Evolutionary conservation across 1,140 invertebrate genomes (phyloP), one percentile per base, ranked within the genome.

Genomic region (Melanaphis sacchari): DNA sequence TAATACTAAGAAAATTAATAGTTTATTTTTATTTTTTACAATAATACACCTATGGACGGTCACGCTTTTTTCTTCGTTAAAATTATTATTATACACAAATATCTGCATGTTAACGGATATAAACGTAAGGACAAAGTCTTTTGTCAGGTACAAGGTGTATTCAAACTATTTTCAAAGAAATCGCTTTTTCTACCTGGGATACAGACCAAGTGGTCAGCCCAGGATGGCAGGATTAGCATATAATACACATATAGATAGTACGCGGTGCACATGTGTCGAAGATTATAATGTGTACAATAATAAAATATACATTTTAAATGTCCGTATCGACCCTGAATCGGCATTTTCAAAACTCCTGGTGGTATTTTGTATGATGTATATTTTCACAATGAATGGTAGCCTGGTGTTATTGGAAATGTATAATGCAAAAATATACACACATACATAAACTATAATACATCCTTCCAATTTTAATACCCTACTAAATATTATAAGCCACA

Each of bases 301-400:
- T 92, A 92, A 92, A 81, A 90, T 90, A 90, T 90, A 66, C 52
- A 66, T 90, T 90, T 90, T 90, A 90, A 90, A 92, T 93, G 46
- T 54, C 91, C 91, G 91, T 93, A 54, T 84, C 91, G 91, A 93
- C 41, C 81, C 91, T 82, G 91, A 84, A 93, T 93, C 91, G 59
- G 91, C 91, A 82, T 93, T 93, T 93, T 52, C 91, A 52, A 85
- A 93, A 93, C 91, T 93, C 46, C 91, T 85, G 91, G 91, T 93
- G 91, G 91, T 93, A 93, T 93, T 85, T 84, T 49, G 76, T 84
- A 92, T 82, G 59, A 36, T 93, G 89, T 93, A 93, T 93, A 93
- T 93, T 85, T 49, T 85, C 38, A 93, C 81, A 84, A 93, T 93
- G 76, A 81, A 66, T 66, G 54, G 36, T 41, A 52, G 66, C 90